Evolutionary conservation across 1,140 invertebrate genomes (phyloP), one percentile per base, ranked within the genome.

Genomic region (Cyrtorhinus lividipennis): DNA sequence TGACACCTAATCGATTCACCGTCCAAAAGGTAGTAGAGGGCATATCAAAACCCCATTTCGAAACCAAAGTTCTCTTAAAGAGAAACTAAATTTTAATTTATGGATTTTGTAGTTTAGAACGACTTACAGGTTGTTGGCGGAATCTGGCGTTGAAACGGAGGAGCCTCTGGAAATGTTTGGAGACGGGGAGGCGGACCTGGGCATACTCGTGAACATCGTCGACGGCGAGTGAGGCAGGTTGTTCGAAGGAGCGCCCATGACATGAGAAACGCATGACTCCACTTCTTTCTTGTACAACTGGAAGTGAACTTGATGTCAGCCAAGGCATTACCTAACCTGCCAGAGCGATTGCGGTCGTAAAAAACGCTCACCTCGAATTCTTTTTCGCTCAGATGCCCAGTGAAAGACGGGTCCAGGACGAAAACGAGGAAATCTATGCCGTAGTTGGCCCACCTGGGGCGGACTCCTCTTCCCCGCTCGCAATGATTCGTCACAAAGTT

Each of bases 361-460:
- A 38, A 38, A 38, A 15, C 15, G 30, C 30, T 38, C 67, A 79
- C 79, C 75, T 88, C 82, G 72, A 93, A 94, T 68, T 91, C 84
- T 22, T 80, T 73, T 48, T 92, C 85, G 13, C 79, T 79, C 26
- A 93, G 72, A 72, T 83, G 80, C 66, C 80, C 80, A 0, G 90
- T 87, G 68, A 89, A 84, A 46, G 82, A 78, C 0, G 90, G 88
- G 68, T 92, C 87, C 69, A 87, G 90, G 0, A 88, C 85, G 25
- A 83, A 76, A 67, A 87, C 83, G 1, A 95, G 73, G 73, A 91
- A 94, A 66, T 94, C 90, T 20, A 94, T 70, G 1, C 91, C 91
- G 70, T 89, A 84, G 70, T 83, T 83, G 5, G 88, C 88, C 88
- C 88, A 93, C 70, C 88, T 79, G 0, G 91, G 90, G 64, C 88